Evolutionary conservation across 2,797 vertebrate genomes (phyloP).

Genomic region (Neoniphon sammara): DNA sequence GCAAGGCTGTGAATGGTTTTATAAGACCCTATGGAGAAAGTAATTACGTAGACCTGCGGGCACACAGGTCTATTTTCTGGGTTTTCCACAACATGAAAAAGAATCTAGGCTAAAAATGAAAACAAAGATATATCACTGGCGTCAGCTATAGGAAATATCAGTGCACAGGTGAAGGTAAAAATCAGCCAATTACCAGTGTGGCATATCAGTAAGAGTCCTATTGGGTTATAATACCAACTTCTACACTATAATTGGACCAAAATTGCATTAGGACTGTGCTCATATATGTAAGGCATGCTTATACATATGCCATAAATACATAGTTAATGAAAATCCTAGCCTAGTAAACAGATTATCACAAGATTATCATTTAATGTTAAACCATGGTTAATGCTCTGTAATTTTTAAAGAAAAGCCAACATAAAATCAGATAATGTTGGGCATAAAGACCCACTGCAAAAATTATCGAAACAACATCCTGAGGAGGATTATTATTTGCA

Average conservation of each 20-base stretch:
- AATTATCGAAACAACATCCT: not conserved
- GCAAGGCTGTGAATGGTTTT: not conserved
- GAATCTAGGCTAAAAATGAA: not conserved
- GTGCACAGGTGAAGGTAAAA: no score
- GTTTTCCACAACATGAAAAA: not conserved
- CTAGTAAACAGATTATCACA: conserved; percentile 33
- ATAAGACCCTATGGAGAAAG: not conserved
- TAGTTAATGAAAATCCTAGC: conserved; percentile 40
- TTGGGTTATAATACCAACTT: no score
- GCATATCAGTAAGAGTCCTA: no score
- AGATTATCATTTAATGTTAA: not conserved
- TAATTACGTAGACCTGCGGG: not conserved
- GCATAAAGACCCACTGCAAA: not conserved
- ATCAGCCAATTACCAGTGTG: no score
- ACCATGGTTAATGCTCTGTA: not conserved
- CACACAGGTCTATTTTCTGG: not conserved
- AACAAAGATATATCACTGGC: not conserved
- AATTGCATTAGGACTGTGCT: conserved; percentile 14
- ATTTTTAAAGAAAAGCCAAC: not conserved
- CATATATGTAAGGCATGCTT: conserved; percentile 58
- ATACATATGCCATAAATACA: conserved; percentile 37
- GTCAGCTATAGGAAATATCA: no score
- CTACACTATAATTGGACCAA: not conserved
- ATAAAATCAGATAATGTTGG: not conserved
- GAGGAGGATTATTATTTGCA: not conserved